Evolutionary conservation across 2,888 invertebrate species (phyloP), one percentile per base, ranked within the genome.

Genomic region (Byasa hedistus): DNA sequence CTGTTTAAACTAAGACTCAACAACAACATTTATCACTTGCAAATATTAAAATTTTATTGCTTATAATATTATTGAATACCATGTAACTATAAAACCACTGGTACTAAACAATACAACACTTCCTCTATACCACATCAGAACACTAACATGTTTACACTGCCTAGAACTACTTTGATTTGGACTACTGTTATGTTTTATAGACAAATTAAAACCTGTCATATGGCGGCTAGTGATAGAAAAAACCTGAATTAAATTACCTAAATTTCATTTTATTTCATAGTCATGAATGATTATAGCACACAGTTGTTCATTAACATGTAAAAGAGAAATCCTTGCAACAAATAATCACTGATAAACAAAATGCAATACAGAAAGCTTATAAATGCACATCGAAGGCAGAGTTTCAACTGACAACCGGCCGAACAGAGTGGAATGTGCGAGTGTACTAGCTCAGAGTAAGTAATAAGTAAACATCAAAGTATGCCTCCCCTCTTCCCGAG

Each of bases 191-290:
- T 66, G 70, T 57, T n/a, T n/a, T 32, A 62, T 52, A 62, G 60
- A 51, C 17, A 63, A 22, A 65, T 44, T 36, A 64, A 71, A 48
- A 32, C 36, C 57, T 54, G 24, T 61, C 27, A 62, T 22, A 66
- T 62, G 58, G 27, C 57, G 32, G 27, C 19, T 32, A 54, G 24
- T 54, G 58, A 58, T 64, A 17, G 23, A 62, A 67, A 68, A 66
- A 59, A 66, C 57, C 59, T n/a, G 23, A 60, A 64, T 27, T 60
- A 54, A 64, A 57, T 64, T 73, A 91, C 91, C 91, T 87, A 89
- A 85, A 83, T 91, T 87, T 90, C 91, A 91, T 91, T 84, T 91
- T 91, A 90, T 86, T 87, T 89, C 91, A 91, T 91, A 85, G 79
- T 87, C 82, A 75, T 74, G 71, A 80, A 80, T 82, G 80, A 77